These are phyloP conservation scores for Synergus laeviventris DNA, from an alignment of 2,888 invertebrate species.

Conservation along the genomic window DNA sequence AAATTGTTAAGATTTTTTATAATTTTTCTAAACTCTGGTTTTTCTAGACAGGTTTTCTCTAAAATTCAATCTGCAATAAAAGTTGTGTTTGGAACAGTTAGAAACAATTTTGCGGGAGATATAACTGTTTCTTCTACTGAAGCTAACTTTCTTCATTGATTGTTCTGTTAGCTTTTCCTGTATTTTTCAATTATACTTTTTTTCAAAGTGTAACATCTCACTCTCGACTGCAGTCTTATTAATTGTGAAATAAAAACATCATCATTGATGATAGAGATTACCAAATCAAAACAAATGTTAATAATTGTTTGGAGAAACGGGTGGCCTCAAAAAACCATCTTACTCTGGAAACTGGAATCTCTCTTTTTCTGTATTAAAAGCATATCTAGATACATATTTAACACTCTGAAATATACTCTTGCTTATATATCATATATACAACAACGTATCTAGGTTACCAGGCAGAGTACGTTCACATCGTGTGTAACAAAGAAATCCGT, in stretches of 20 bases:
- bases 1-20: no score
- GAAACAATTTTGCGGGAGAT: not conserved
- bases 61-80: not conserved
- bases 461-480: constrained; percentile 44
- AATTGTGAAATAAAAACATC: not conserved
- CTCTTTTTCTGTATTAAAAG: constrained; percentile 34
- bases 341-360: constrained; percentile 35
- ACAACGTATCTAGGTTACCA: constrained; percentile 48
- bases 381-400: constrained; percentile 40
- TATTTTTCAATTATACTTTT: not conserved
- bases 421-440: not conserved
- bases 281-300: constrained; percentile 22
- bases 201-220: not conserved
- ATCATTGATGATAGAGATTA: not conserved
- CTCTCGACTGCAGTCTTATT: not conserved
- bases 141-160: not conserved
- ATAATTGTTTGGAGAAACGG: constrained; percentile 10
- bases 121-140: not conserved
- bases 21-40: not conserved
- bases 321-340: constrained; percentile 13
- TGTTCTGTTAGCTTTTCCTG: not conserved
- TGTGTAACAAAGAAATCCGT: constrained; percentile 44
- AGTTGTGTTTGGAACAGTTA: not conserved
- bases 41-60: not conserved
- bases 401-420: constrained; percentile 1